Conservation (phyloP, 53 echinoderm and acorn worm species). For the Henricia sp. region DNA sequence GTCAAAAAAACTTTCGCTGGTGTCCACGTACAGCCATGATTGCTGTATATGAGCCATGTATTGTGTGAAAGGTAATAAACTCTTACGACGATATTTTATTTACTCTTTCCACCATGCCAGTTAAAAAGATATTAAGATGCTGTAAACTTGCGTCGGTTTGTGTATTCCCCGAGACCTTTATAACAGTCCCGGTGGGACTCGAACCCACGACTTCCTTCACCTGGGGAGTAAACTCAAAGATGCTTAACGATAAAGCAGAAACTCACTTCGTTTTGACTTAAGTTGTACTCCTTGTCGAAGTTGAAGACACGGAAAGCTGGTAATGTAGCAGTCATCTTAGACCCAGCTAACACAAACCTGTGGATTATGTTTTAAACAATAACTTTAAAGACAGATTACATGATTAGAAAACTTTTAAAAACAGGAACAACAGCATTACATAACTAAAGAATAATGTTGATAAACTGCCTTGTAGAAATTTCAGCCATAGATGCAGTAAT, state of each 20-base stretch:
- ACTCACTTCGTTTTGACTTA: background rate
- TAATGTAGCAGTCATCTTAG: slow-evolving; percentile 4
- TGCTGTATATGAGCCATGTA: background rate
- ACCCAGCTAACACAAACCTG: slow-evolving; percentile 51
- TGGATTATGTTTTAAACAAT: background rate
- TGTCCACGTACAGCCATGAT: background rate
- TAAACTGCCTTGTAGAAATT: no score
- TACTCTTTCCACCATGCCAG: background rate
- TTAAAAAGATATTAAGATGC: background rate
- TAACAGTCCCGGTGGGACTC: background rate
- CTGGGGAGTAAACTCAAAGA: background rate
- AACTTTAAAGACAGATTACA: no score
- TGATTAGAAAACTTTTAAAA: no score
- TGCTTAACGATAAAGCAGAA: background rate
- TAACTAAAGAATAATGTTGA: no score
- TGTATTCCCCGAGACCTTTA: background rate
- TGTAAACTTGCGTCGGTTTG: background rate
- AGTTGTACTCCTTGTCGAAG: slow-evolving; percentile 2
- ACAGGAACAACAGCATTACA: background rate
- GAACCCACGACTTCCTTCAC: background rate
- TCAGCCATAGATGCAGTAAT: no score
- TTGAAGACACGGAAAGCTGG: slow-evolving; percentile 10
- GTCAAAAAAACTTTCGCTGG: background rate
- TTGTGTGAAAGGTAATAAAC: no score
- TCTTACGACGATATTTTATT: no score